Base-by-base conservation (phyloP, 1,140 invertebrate genomes). In the Eubasilissa regina region DNA sequence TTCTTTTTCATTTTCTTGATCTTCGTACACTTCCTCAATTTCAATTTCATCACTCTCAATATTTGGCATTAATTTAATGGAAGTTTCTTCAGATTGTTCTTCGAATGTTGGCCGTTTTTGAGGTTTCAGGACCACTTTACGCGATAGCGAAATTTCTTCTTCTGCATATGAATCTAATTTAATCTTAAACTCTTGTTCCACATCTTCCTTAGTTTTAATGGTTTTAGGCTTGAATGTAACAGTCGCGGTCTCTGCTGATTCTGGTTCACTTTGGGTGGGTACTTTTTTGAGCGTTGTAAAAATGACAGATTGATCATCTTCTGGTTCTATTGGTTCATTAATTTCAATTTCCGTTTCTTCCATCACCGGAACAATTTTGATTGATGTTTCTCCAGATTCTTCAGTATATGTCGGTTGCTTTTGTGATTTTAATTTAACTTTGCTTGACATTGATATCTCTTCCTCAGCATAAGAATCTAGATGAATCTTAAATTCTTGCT, bases 161-260 rank as follows among this genome's bases (percentile, higher is more conserved):
- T 96, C 95, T 58, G 94, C 94, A 85, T 96, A 96, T 0, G 93
- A 94, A 87, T 95, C 94, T 60, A 95, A 87, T 21, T 94, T 93
- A 82, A 96, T 95, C 85, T 94, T 95, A 85, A 96, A 96, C 87
- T 95, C 94, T 89, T 96, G 94, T 85, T 96, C 94, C 10, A 96
- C 93, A 84, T 95, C 94, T 88, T 96, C 94, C 17, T 77, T 77
- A 35, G 62, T 17, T 44, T 68, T 77, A 7, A n/a, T 25, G 10
- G 17, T 55, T 77, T 77, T 77, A 13, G 48, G 48, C 47, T 68
- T 68, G 86, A 95, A 94, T n/a, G 92, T 95, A 3, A 95, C 94
- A 82, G 91, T 92, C 88, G 94, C 93, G 0, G 91, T 90, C 86
- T 94, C 93, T 84, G 80, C 78, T 35, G 25, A 35, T 43, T 68